These are phyloP conservation scores for Otolemur crassicaudatus DNA, from an alignment of 2,797 vertebrate genomes.

Conservation along the genomic window DNA sequence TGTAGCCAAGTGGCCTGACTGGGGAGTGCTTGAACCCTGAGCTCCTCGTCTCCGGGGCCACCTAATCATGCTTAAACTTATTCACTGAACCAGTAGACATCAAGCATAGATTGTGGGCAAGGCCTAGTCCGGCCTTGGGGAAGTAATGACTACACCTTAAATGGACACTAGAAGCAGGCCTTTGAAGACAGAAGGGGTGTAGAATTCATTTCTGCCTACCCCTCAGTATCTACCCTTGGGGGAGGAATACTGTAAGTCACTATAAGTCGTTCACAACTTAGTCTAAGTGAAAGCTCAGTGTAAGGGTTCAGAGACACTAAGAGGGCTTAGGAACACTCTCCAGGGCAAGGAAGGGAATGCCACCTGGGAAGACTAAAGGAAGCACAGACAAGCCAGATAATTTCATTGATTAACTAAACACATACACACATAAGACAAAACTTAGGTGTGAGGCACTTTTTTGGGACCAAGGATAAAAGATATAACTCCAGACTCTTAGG, in stretches of 20 bases:
- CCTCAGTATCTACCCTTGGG: not conserved
- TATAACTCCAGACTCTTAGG: not conserved
- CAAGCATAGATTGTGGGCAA: not conserved
- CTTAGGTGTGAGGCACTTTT: not conserved
- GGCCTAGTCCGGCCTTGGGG: not conserved
- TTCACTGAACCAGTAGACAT: not conserved
- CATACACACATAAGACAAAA: not conserved
- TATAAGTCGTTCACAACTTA: not conserved
- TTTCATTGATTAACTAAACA: not conserved
- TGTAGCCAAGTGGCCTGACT: not conserved
- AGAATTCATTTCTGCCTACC: not conserved
- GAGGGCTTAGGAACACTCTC: not conserved
- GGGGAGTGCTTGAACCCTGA: not conserved
- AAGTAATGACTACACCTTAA: not conserved
- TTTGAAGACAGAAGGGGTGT: not conserved
- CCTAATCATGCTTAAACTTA: fast-evolving
- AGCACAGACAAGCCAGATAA: not conserved
- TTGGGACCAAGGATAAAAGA: not conserved
- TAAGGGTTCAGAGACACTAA: not conserved
- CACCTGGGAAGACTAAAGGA: not conserved
- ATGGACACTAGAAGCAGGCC: not conserved
- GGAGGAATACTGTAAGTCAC: not conserved
- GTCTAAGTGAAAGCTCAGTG: not conserved
- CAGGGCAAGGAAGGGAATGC: not conserved
- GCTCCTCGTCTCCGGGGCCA: not conserved